Conservation (phyloP, 2,797 vertebrate species). For the Novumbra hubbsi region DNA sequence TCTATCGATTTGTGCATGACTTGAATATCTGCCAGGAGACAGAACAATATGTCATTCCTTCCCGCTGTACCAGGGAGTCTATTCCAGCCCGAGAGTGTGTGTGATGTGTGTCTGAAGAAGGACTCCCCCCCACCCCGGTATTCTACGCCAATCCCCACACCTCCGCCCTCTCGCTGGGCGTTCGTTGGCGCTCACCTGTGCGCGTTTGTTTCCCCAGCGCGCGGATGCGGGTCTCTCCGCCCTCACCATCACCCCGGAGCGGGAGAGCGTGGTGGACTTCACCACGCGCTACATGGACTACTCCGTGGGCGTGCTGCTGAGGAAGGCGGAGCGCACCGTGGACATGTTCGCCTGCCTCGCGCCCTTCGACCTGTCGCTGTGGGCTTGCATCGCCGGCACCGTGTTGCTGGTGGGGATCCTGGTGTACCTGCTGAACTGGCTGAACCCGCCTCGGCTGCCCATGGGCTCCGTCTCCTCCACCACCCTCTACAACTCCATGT, state of each 20-base stretch:
- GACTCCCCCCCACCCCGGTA: background rate
- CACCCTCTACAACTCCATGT: constrained; percentile 98
- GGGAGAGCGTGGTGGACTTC: constrained; percentile 97
- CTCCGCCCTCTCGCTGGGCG: background rate
- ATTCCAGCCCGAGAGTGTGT: background rate
- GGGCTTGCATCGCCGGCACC: constrained; percentile 97
- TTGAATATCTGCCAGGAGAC: background rate
- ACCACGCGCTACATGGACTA: constrained; percentile 99
- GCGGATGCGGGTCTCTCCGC: constrained; percentile 97
- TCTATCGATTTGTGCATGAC: background rate
- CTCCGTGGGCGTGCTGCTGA: constrained; percentile 93
- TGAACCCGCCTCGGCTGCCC: constrained; percentile 94
- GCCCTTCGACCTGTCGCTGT: constrained; percentile 94
- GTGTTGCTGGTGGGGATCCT: constrained; percentile 92
- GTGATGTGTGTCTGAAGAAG: background rate
- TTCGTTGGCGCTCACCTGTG: constrained; percentile 12
- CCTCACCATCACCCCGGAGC: constrained; percentile 95
- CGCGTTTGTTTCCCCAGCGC: constrained; percentile 68
- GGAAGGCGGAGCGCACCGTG: constrained; percentile 93
- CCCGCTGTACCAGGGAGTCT: background rate
- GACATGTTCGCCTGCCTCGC: constrained; percentile 98
- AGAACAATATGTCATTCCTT: background rate
- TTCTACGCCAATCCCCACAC: background rate
- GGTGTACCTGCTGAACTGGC: constrained; percentile 96
- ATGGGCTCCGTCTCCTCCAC: constrained; percentile 97